These are phyloP conservation scores for Noctua pronuba DNA, from an alignment of 2,888 invertebrate genomes.

Conservation along the genomic window DNA sequence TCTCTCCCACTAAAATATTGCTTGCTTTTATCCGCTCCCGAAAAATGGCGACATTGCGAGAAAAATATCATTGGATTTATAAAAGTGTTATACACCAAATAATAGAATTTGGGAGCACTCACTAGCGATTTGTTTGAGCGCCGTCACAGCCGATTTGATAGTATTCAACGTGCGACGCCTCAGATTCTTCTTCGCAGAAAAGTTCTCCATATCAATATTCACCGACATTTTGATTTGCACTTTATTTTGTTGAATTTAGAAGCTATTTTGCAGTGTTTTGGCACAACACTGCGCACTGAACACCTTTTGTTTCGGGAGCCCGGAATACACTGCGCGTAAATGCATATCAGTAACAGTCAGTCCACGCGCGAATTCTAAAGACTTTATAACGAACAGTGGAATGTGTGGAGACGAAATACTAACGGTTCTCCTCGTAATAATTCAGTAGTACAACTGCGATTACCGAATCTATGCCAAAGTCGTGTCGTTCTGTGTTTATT, in stretches of 20 bases:
- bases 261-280: conserved; percentile 56
- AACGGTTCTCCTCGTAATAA: conserved; percentile 56
- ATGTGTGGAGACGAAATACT: conserved; percentile 74
- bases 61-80: conserved; percentile 43
- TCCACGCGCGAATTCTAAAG: conserved; percentile 78
- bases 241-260: conserved; percentile 57
- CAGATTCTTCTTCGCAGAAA: conserved; percentile 86
- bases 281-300: conserved; percentile 66
- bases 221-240: conserved; percentile 80
- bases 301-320: conserved; percentile 85
- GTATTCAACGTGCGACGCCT: conserved; percentile 87
- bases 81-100: conserved; percentile 45
- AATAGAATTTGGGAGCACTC: conserved; percentile 77
- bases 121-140: conserved; percentile 88
- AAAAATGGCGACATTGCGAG: conserved; percentile 22
- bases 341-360: conserved; percentile 85
- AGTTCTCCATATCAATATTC: conserved; percentile 86
- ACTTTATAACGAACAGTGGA: conserved; percentile 79
- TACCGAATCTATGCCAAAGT: conserved; percentile 64
- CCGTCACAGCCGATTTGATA: conserved; percentile 86
- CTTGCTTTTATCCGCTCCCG: conserved; percentile 12
- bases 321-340: conserved; percentile 86
- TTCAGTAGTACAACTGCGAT: conserved; percentile 58
- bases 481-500: conserved; percentile 63
- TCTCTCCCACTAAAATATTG: conserved; percentile 24